Conservation (phyloP, 2,888 invertebrate species). For the Homarus gammarus region DNA sequence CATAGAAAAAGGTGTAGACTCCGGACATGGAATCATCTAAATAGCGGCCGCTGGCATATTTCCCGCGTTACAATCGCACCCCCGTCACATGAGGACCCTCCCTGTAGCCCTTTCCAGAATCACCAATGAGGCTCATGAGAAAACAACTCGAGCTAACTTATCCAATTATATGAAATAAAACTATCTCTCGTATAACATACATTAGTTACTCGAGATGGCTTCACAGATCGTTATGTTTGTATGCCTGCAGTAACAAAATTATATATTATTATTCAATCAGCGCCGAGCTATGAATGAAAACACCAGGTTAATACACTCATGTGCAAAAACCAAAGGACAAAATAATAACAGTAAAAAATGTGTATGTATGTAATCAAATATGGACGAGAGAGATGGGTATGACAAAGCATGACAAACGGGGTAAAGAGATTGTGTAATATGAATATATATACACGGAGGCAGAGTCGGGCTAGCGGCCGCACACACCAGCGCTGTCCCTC, state of each 20-base stretch:
- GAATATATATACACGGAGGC: not conserved
- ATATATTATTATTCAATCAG: not conserved
- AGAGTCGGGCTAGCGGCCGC: not conserved
- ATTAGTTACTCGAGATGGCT: conserved; percentile 26
- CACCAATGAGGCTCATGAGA: conserved; percentile 71
- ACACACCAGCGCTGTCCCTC: not conserved
- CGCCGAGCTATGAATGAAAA: not conserved
- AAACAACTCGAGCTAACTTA: conserved; percentile 60
- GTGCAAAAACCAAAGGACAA: not conserved
- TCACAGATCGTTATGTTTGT: not conserved
- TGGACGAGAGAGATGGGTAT: not conserved
- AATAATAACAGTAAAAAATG: not conserved
- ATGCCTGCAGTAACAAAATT: not conserved
- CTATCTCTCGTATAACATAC: conserved; percentile 41
- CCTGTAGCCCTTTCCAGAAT: conserved; percentile 56
- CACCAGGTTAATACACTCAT: not conserved
- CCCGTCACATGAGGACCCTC: conserved; percentile 66
- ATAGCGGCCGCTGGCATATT: conserved; percentile 65
- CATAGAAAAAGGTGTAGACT: conserved; percentile 41
- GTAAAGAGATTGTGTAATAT: not conserved
- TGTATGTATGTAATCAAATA: not conserved
- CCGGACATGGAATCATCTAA: conserved; percentile 52
- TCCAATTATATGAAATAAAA: conserved; percentile 56
- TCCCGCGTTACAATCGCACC: conserved; percentile 61
- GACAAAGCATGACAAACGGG: not conserved